phyloP scores from a whole-genome alignment of 1,140 invertebrate genomes.

The Aphaenogaster rudis region DNA sequence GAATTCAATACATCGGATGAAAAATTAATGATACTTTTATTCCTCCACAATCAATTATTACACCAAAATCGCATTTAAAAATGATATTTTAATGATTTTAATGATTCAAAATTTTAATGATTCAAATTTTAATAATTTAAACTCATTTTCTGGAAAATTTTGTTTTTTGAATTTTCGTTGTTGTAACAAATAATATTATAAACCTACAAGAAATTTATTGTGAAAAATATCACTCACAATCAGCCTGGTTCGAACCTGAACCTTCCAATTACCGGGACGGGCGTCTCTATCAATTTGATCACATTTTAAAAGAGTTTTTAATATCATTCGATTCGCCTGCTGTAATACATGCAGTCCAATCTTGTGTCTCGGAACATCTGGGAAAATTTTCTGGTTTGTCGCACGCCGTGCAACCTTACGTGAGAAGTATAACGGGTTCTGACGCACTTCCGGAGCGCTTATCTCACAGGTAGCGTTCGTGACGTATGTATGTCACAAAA shows the following conservation, averaged over 20 bases:
- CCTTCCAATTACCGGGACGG: background rate
- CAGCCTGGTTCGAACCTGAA: background rate
- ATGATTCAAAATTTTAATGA: no score
- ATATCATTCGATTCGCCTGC: background rate
- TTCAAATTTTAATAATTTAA: no score
- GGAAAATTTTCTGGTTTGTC: slow-evolving; percentile 24
- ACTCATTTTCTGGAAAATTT: no score
- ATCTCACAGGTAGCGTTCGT: slow-evolving; percentile 55
- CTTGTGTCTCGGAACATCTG: background rate
- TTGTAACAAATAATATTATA: background rate
- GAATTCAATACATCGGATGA: no score
- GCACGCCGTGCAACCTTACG: background rate
- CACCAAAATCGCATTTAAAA: no score
- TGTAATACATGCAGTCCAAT: background rate
- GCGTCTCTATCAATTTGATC: background rate
- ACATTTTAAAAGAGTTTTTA: background rate
- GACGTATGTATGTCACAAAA: slow-evolving; percentile 32
- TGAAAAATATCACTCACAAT: background rate
- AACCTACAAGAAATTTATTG: background rate
- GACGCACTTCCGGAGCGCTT: slow-evolving; percentile 66
- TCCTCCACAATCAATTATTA: no score
- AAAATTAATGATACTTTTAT: no score
- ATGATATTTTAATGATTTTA: no score
- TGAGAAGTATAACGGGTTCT: slow-evolving; percentile 29
- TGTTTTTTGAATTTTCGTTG: no score